A percentile compares a stretch with the other conserved stretches of the same genome.
Evolutionary conservation across 2,113 vertebrate genomes (phyloP).

Genomic region (Colius striatus): DNA sequence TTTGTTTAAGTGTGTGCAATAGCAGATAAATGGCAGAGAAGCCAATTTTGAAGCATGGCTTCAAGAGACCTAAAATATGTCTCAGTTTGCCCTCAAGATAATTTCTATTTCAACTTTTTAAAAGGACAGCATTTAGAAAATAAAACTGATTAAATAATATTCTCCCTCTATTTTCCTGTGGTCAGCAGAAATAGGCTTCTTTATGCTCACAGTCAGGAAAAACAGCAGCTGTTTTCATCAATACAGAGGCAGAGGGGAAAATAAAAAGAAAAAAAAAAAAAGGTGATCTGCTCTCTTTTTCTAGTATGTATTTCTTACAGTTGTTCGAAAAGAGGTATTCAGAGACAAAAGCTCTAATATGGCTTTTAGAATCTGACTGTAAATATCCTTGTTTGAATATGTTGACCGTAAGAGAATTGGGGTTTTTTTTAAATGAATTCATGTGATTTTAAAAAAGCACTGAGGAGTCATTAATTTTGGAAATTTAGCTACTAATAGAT

Average conservation of each 20-base stretch:
- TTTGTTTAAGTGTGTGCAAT: neutral
- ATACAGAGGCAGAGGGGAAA: fast-evolving
- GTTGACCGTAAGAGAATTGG: too few relatives aligned
- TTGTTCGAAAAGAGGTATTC: neutral
- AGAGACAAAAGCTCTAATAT: neutral
- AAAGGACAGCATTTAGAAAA: neutral
- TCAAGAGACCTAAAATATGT: neutral
- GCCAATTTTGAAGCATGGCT: neutral
- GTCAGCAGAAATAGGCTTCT: neutral
- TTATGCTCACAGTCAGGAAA: neutral
- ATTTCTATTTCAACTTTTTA: neutral
- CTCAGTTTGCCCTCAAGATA: neutral
- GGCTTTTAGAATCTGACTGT: neutral
- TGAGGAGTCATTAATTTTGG: neutral
- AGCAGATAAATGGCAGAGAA: neutral
- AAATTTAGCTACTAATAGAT: neutral
- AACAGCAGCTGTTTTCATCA: neutral
- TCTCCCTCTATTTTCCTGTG: neutral
- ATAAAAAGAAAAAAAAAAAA: neutral
- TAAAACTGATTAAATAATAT: neutral
- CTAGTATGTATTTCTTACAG: neutral
- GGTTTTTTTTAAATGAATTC: too few relatives aligned
- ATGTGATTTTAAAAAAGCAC: neutral
- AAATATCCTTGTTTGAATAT: neutral
- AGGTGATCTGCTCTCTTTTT: neutral